A percentile compares a stretch with the other conserved stretches of the same genome.
phyloP scores from a whole-genome alignment of 2,888 invertebrate species.

The Epinotia bilunana region DNA sequence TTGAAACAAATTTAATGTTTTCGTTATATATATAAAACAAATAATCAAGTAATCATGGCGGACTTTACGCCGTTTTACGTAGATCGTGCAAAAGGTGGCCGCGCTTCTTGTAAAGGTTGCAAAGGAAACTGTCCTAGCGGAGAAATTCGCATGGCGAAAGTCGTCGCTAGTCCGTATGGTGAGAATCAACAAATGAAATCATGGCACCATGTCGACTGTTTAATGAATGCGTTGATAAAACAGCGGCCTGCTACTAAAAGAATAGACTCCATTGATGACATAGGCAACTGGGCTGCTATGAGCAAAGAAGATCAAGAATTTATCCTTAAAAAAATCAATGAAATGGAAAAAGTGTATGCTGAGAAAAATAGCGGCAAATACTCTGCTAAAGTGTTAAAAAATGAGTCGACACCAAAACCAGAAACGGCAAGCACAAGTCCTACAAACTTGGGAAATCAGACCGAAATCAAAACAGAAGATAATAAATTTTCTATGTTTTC shows the following conservation, averaged over 20 bases:
- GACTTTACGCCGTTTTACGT: conserved; percentile 84
- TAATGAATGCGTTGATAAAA: conserved; percentile 91
- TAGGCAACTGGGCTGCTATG: conserved; percentile 90
- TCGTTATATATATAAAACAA: neutral
- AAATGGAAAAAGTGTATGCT: conserved; percentile 83
- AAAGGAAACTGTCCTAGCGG: conserved; percentile 91
- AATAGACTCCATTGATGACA: conserved; percentile 90
- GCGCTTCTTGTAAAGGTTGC: conserved; percentile 94
- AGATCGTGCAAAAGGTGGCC: conserved; percentile 92
- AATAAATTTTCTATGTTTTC: conserved; percentile 91
- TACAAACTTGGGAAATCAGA: conserved; percentile 44
- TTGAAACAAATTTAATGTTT: neutral
- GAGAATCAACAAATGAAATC: conserved; percentile 91
- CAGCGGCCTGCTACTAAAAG: conserved; percentile 93
- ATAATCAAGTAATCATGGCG: conserved; percentile 52
- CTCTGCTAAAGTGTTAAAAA: conserved; percentile 70
- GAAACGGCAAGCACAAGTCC: conserved; percentile 39
- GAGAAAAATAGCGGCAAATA: conserved; percentile 81
- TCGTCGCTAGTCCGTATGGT: conserved; percentile 90
- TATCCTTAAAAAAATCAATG: conserved; percentile 86
- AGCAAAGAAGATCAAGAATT: conserved; percentile 87
- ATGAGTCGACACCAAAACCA: conserved; percentile 57
- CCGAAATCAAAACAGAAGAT: conserved; percentile 79
- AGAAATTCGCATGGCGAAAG: conserved; percentile 89
- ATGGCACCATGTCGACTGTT: conserved; percentile 92